Evolutionary conservation across 2,113 vertebrate species (phyloP).

Genomic region (Tragelaphus imberbis): DNA sequence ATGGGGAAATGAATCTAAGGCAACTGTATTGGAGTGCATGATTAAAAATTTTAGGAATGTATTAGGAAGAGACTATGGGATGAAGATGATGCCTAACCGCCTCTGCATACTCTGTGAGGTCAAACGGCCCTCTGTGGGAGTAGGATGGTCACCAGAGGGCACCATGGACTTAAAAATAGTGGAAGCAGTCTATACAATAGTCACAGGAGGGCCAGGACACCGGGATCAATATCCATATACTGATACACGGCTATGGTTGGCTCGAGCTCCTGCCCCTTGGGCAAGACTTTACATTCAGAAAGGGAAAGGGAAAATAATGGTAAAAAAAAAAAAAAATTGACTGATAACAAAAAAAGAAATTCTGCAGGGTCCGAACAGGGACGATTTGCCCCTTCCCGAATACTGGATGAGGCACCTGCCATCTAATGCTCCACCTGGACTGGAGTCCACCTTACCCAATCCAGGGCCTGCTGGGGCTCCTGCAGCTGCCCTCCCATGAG

Average conservation of each 20-base stretch:
- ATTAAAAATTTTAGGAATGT: not conserved
- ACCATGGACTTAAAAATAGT: not conserved
- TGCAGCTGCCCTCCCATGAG: not conserved
- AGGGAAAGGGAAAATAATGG: not conserved
- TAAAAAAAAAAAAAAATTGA: not conserved
- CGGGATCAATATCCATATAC: not conserved
- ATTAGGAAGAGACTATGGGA: not conserved
- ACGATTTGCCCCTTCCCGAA: accelerated
- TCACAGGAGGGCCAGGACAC: not conserved
- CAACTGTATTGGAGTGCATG: not conserved
- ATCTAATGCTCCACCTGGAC: not conserved
- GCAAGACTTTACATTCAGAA: not conserved
- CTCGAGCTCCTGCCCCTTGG: not conserved
- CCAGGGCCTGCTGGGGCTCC: not conserved
- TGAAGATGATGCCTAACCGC: not conserved
- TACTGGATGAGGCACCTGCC: accelerated
- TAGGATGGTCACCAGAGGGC: not conserved
- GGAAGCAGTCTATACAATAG: not conserved
- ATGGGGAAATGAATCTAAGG: not conserved
- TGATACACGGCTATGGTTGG: not conserved
- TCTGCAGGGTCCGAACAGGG: not conserved
- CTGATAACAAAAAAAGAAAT: not conserved
- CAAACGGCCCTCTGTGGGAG: not conserved
- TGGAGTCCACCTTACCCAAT: accelerated
- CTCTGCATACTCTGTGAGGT: not conserved